A percentile compares a stretch with the other conserved stretches of the same genome.
These are phyloP conservation scores for Philopotamus ludificatus DNA, from an alignment of 1,140 invertebrate genomes.

Conservation along the genomic window DNA sequence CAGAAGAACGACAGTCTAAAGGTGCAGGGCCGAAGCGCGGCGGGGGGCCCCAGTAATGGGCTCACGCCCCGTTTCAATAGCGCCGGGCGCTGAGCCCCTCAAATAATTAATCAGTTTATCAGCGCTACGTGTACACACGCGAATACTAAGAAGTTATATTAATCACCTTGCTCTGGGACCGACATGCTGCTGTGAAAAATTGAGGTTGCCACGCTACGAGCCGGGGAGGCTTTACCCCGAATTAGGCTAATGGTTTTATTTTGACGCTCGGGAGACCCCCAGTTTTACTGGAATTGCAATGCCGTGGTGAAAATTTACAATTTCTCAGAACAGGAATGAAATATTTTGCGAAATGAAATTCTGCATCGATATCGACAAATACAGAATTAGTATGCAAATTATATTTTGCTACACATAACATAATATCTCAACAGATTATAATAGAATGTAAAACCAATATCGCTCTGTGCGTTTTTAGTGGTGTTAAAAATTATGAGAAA, in stretches of 20 bases:
- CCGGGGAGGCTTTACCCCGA: neutral
- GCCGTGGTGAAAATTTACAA: too few relatives aligned
- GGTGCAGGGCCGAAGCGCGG: neutral
- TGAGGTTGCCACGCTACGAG: neutral
- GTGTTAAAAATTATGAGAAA: too few relatives aligned
- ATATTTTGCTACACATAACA: too few relatives aligned
- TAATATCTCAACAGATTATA: too few relatives aligned
- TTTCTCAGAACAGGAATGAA: too few relatives aligned
- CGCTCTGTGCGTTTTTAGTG: too few relatives aligned
- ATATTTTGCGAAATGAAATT: too few relatives aligned
- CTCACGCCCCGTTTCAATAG: slow-evolving; percentile 34
- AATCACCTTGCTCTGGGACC: neutral
- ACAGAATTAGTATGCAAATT: too few relatives aligned
- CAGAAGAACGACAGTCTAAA: neutral
- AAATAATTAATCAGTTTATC: slow-evolving; percentile 35
- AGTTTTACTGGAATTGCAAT: too few relatives aligned
- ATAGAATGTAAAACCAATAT: too few relatives aligned
- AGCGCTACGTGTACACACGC: slow-evolving; percentile 19
- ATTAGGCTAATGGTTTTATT: slow-evolving; percentile 18
- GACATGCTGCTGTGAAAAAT: slow-evolving; percentile 14
- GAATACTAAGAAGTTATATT: slow-evolving; percentile 24
- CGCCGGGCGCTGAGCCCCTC: neutral
- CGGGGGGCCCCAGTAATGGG: slow-evolving; percentile 11
- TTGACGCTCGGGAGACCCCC: slow-evolving; percentile 2
- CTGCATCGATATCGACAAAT: too few relatives aligned